Conservation (phyloP, 2,797 vertebrate species). For the Gallinago stenura region DNA sequence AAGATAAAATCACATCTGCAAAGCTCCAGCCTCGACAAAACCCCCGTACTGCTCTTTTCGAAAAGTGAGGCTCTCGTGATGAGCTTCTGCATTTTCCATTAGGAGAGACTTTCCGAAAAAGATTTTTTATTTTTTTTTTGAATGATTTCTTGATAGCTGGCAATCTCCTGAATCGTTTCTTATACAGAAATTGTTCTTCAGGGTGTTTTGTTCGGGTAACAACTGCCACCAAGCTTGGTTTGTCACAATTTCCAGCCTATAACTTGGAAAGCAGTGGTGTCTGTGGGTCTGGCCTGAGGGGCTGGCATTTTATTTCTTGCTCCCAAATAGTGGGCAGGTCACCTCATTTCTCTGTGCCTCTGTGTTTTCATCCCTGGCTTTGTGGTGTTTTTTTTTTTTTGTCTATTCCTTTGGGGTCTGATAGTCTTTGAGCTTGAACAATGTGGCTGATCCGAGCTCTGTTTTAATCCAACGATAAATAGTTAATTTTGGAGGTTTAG, state of each 20-base stretch:
- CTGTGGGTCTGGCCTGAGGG: neutral
- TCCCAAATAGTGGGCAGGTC: neutral
- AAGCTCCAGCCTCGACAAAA: neutral
- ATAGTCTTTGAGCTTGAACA: neutral
- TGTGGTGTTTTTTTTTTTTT: neutral
- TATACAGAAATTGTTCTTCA: neutral
- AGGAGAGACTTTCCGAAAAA: constrained; percentile 13
- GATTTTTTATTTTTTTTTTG: neutral
- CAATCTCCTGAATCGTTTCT: constrained; percentile 17
- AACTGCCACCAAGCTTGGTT: neutral
- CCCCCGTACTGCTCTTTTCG: neutral
- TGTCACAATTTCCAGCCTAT: neutral
- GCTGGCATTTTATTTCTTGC: neutral
- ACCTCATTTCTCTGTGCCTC: neutral
- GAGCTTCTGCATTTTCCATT: constrained; percentile 34
- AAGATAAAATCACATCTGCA: constrained; percentile 11
- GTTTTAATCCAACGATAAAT: constrained; percentile 36
- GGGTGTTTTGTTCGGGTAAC: neutral
- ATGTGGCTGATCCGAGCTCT: neutral
- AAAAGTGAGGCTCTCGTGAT: neutral
- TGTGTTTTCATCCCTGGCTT: neutral
- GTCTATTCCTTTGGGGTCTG: neutral
- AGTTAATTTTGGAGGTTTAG: constrained; percentile 55
- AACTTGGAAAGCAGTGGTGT: neutral
- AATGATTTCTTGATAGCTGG: constrained; percentile 23